Evolutionary conservation across 2,113 vertebrate species (phyloP).

Genomic region (Neomonachus schauinslandi): DNA sequence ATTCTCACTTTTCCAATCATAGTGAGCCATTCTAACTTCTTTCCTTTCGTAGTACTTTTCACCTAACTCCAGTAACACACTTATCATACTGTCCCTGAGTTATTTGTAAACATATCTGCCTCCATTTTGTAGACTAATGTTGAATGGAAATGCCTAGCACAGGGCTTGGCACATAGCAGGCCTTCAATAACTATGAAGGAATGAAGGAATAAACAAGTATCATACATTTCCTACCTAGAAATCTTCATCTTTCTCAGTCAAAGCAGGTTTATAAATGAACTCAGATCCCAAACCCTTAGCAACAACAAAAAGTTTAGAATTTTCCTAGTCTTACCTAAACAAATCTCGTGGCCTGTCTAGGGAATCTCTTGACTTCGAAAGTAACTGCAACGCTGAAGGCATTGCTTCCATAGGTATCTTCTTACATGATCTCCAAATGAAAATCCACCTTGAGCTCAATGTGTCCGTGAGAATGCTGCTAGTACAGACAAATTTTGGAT

Average conservation of each 20-base stretch:
- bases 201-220: not conserved
- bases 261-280: not conserved
- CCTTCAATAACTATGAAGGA: conserved; percentile 12
- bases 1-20: not conserved
- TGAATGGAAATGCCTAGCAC: not conserved
- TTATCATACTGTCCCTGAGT: not conserved
- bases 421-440: not conserved
- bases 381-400: not conserved
- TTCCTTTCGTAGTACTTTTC: not conserved
- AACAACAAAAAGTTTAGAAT: not conserved
- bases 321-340: conserved; percentile 61
- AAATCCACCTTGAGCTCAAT: conserved; percentile 1
- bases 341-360: not conserved
- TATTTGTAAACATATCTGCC: not conserved
- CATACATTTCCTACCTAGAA: not conserved
- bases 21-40: not conserved
- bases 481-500: not conserved
- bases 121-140: not conserved
- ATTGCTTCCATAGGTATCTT: conserved; percentile 29
- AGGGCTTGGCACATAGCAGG: not conserved
- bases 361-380: conserved; percentile 37
- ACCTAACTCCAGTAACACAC: not conserved
- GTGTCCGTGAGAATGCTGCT: not conserved
- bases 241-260: not conserved
- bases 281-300: not conserved